A percentile compares a stretch with the other conserved stretches of the same genome.
Conservation (phyloP, 1,140 invertebrate species). For the Ceratitis capitata region DNA sequence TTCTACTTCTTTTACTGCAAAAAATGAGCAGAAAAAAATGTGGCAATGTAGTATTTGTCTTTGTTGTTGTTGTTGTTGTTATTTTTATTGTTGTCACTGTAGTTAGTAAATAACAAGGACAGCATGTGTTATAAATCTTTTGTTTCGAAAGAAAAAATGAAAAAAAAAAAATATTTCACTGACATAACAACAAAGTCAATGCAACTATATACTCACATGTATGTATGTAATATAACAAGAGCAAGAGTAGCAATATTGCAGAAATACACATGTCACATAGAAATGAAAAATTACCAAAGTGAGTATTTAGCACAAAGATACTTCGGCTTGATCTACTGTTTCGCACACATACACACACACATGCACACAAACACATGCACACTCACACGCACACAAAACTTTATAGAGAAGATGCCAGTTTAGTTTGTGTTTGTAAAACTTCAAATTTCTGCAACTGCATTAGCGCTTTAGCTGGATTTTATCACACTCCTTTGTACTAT, state of each 20-base stretch:
- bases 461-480: background rate
- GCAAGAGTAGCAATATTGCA: background rate
- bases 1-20: background rate
- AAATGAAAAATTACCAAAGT: slow-evolving; percentile 40
- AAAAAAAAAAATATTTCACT: too few relatives aligned
- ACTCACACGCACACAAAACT: background rate
- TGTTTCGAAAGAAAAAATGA: slow-evolving; percentile 21
- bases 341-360: background rate
- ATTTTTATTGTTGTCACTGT: background rate
- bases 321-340: background rate
- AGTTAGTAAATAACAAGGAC: slow-evolving; percentile 15
- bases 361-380: background rate
- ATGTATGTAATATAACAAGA: too few relatives aligned
- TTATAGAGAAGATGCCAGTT: background rate
- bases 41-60: background rate
- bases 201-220: slow-evolving; percentile 12
- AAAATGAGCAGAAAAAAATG: too few relatives aligned
- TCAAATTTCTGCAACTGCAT: background rate
- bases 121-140: slow-evolving; percentile 36
- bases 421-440: background rate
- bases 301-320: slow-evolving; percentile 38
- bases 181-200: slow-evolving; percentile 12
- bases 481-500: too few relatives aligned
- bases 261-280: slow-evolving; percentile 29
- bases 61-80: background rate